Base-by-base conservation (phyloP, 2,797 vertebrate species). In the Mastacembelus armatus region DNA sequence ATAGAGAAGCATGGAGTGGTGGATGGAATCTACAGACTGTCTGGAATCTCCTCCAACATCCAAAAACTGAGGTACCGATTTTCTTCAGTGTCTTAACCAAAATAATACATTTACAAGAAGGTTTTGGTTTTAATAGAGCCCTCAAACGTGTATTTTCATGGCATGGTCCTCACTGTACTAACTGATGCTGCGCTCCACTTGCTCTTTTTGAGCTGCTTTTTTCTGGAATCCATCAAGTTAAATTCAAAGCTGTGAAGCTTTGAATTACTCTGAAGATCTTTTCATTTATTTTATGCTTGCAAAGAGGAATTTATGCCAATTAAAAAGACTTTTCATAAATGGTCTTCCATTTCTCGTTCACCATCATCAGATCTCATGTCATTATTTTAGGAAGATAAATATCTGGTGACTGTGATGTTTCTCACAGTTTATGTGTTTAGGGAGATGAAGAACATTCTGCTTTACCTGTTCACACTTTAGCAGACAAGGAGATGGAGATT, bases 1-100 rank as follows among this genome's bases (percentile, higher is more conserved):
- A 99, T 99, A 9, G 98, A 99, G 91, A 97, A 96, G 27, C 91
- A 96, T 12, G 98, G 98, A 43, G 96, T 99, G 0, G 96, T 98
- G 89, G 97, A 99, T n/a, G 98, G 98, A 5, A 99, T 99, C 52
- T 99, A 99, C 77, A 95, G 98, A 3, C 94, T 99, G 6, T 99
- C 98, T 0, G 98, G 98, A 7, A 97, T 99, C 43, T 97, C 98
- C 3, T 99, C 98, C 78, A 99, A 99, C 88, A 99, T 98, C 88
- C 98, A 99, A 93, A 97, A 97, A 60, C 92, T 99, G 9, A 96
- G 98, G 98, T 48, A 15, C 38, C 33, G 8, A 1, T 51, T 24
- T 24, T 18, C 0, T 14, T 36, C 4, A 10, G 44, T 5, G 33
- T 30, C 16, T 32, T 18, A 15, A 49, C 7, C 0, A 30, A 10